phyloP scores from a whole-genome alignment of 2,113 vertebrate species.

The Petaurus breviceps region DNA sequence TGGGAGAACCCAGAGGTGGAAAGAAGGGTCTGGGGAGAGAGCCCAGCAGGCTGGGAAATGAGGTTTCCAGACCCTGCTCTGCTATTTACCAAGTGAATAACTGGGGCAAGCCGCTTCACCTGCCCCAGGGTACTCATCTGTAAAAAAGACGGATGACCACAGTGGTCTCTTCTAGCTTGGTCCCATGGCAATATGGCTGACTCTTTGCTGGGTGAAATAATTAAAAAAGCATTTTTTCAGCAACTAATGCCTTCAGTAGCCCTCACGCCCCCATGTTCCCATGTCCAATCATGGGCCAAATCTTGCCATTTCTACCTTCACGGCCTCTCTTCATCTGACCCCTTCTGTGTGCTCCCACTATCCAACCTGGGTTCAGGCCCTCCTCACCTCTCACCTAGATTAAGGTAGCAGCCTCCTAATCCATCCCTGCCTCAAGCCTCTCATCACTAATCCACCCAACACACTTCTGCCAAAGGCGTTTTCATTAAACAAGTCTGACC shows the following conservation, averaged over 20 bases:
- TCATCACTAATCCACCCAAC: not conserved
- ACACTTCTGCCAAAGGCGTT: not conserved
- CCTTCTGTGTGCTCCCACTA: not conserved
- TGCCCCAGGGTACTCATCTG: too few species aligned
- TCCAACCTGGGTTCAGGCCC: not conserved
- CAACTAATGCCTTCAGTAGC: not conserved
- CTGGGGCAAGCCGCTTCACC: not conserved
- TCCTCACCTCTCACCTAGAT: not conserved
- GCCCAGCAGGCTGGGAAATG: not conserved
- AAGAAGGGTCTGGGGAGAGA: not conserved
- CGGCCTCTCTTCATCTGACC: not conserved
- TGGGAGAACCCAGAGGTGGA: not conserved
- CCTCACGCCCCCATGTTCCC: too few species aligned
- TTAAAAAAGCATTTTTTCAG: not conserved
- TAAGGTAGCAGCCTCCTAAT: not conserved
- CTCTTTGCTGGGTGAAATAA: not conserved
- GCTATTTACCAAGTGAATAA: not conserved
- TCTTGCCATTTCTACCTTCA: not conserved
- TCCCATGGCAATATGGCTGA: not conserved
- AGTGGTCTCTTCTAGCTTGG: not conserved
- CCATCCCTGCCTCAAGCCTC: too few species aligned
- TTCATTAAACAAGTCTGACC: not conserved
- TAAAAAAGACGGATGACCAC: not conserved
- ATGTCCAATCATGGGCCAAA: not conserved
- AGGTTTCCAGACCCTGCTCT: not conserved